Percentiles rank a stretch among this genome's conserved stretches.
Evolutionary conservation across 2,797 vertebrate species (phyloP).

Genomic region (Pangasius djambal): DNA sequence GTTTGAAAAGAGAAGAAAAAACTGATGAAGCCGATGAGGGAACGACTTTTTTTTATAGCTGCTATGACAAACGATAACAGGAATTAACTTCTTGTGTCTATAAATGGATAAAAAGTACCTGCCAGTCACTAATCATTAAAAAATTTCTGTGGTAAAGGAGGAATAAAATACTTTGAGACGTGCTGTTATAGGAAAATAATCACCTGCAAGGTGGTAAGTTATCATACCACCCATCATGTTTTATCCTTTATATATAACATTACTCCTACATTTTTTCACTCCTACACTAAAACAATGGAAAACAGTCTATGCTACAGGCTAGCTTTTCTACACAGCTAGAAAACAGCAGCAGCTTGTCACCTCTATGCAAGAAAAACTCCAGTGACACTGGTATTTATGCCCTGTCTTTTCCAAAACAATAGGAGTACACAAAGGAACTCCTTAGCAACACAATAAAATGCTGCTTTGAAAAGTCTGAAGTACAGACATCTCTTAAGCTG

Average conservation of each 20-base stretch:
- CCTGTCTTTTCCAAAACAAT: not conserved
- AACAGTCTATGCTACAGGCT: not conserved
- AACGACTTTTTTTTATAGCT: not conserved
- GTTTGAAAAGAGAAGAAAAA: not conserved
- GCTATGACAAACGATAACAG: not conserved
- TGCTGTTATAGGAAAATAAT: not conserved
- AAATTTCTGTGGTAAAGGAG: not conserved
- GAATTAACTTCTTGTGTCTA: not conserved
- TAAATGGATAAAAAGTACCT: not conserved
- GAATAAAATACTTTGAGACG: not conserved
- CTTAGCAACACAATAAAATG: not conserved
- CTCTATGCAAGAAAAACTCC: conserved; percentile 12
- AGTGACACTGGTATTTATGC: not conserved
- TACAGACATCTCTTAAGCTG: conserved; percentile 1
- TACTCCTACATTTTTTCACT: not conserved
- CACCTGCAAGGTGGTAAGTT: not conserved
- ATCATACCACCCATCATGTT: not conserved
- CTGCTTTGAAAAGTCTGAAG: not conserved
- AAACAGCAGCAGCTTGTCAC: conserved; percentile 25
- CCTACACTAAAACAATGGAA: not conserved
- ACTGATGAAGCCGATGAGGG: not conserved
- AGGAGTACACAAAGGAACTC: not conserved
- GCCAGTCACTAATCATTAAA: not conserved
- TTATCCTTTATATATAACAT: not conserved
- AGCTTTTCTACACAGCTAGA: not conserved